Evolutionary conservation across 2,113 vertebrate species (phyloP).

Genomic region (Mastomys coucha): DNA sequence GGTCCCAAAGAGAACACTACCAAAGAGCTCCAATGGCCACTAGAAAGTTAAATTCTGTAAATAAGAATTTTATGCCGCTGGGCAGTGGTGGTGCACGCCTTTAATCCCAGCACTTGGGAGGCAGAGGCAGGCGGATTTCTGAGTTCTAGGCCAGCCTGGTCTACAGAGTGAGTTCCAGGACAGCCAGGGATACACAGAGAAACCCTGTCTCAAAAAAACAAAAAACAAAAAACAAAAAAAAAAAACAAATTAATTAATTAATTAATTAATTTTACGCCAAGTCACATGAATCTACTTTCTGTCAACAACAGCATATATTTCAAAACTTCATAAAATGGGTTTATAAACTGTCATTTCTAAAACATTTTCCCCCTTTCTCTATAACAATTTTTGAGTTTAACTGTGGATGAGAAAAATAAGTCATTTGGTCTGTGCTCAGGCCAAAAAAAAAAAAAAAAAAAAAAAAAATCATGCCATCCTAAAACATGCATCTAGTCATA

Average conservation of each 20-base stretch:
- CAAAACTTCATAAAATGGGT: slow-evolving; percentile 3
- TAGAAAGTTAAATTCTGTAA: not conserved
- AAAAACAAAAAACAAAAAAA: too few relatives aligned
- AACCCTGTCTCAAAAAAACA: too few relatives aligned
- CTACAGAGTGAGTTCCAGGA: too few relatives aligned
- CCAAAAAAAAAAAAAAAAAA: slow-evolving; percentile 9
- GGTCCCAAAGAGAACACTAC: not conserved
- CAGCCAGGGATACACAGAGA: too few relatives aligned
- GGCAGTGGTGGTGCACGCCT: too few relatives aligned
- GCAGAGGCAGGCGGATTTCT: too few relatives aligned
- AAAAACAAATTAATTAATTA: too few relatives aligned
- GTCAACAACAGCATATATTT: not conserved
- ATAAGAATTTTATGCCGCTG: not conserved
- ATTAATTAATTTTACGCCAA: not conserved
- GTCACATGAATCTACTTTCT: not conserved
- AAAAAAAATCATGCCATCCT: not conserved
- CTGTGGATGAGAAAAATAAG: not conserved
- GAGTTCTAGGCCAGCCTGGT: too few relatives aligned
- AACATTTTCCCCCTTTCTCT: not conserved
- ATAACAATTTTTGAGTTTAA: not conserved
- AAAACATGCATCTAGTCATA: slow-evolving; percentile 2
- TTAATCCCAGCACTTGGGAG: too few relatives aligned
- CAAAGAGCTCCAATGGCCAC: not conserved
- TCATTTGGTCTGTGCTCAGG: not conserved
- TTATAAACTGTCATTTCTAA: slow-evolving; percentile 9